Evolutionary conservation across 2,797 vertebrate genomes (phyloP).

Genomic region (Prionace glauca): DNA sequence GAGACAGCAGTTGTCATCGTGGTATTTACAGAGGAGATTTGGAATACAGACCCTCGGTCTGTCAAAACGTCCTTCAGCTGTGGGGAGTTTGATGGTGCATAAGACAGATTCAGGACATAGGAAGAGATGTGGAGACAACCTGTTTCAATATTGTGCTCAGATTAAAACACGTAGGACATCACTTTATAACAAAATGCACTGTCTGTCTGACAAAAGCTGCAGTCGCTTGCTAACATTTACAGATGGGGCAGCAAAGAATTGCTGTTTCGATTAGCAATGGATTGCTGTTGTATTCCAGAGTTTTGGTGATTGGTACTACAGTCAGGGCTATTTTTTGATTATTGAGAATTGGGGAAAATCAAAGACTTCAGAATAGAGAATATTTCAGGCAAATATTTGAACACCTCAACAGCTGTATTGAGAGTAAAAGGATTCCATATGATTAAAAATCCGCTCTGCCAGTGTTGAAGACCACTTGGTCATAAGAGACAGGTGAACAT

Average conservation of each 20-base stretch:
- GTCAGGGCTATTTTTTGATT: not conserved
- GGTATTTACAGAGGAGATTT: constrained; percentile 37
- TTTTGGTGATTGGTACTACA: not conserved
- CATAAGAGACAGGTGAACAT: not conserved
- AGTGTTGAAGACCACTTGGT: not conserved
- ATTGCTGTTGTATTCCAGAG: not conserved
- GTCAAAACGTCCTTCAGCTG: constrained; percentile 34
- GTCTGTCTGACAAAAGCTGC: not conserved
- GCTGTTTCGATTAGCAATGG: not conserved
- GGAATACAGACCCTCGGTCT: constrained; percentile 25
- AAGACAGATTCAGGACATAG: constrained; percentile 32
- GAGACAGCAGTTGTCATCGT: constrained; percentile 18
- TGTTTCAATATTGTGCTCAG: constrained; percentile 34
- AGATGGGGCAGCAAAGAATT: not conserved
- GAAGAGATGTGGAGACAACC: constrained; percentile 33
- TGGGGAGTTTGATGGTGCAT: constrained; percentile 30
- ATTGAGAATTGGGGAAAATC: not conserved
- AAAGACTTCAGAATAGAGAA: not conserved
- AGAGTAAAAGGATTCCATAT: not conserved
- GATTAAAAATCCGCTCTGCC: not conserved
- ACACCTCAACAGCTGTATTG: not conserved
- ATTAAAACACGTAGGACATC: constrained; percentile 27
- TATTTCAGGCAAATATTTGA: not conserved
- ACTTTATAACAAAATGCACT: constrained; percentile 27
- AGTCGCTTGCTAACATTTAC: constrained; percentile 23